Evolutionary conservation across 2,797 vertebrate genomes (phyloP).

Genomic region (Champsocephalus esox): DNA sequence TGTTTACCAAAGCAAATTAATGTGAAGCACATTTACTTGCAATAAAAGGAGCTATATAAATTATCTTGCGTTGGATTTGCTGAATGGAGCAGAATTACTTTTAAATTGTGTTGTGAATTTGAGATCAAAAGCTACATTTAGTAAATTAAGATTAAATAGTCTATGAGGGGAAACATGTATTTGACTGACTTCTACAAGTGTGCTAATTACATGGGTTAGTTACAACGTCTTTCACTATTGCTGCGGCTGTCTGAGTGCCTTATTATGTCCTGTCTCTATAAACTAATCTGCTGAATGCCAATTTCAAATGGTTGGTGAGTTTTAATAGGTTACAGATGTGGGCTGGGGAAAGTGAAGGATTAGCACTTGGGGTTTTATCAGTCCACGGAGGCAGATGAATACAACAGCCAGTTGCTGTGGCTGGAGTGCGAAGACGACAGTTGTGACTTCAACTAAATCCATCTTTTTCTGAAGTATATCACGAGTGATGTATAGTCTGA

Average conservation of each 20-base stretch:
- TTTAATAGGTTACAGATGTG: conserved; percentile 66
- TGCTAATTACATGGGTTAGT: conserved; percentile 35
- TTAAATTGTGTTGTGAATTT: background rate
- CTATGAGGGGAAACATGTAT: background rate
- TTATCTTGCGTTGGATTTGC: background rate
- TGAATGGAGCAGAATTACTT: background rate
- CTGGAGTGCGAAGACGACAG: conserved; percentile 37
- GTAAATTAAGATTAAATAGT: background rate
- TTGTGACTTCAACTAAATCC: conserved; percentile 59
- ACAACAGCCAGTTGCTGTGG: conserved; percentile 45
- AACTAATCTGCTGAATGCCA: conserved; percentile 58
- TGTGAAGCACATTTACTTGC: background rate
- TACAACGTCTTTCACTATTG: conserved; percentile 32
- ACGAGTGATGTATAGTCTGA: conserved; percentile 45
- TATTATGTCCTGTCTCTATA: conserved; percentile 48
- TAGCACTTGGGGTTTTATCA: conserved; percentile 55
- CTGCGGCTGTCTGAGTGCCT: conserved; percentile 28
- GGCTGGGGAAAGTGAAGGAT: conserved; percentile 58
- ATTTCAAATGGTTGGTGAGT: conserved; percentile 56
- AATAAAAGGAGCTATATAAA: conserved; percentile 1
- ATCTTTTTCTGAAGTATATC: conserved; percentile 49
- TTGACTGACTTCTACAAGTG: background rate
- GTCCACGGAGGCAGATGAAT: conserved; percentile 39
- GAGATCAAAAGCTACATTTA: background rate
- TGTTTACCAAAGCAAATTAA: background rate